Percentiles rank a stretch among this genome's conserved stretches.
These are phyloP conservation scores for Argyresthia goedartella DNA, from an alignment of 2,888 invertebrate genomes.

Conservation along the genomic window DNA sequence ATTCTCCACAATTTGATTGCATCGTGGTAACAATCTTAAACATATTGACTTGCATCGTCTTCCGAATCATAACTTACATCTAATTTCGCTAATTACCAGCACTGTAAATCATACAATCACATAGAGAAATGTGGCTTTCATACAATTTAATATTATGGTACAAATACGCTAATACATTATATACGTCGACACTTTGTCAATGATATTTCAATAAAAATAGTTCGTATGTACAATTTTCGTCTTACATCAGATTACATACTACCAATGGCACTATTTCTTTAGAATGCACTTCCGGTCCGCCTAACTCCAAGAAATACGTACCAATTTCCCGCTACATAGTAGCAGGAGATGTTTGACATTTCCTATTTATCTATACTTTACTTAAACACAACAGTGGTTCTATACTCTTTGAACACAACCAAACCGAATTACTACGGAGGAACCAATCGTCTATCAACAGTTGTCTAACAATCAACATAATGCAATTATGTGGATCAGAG, in stretches of 20 bases:
- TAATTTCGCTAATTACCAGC: constrained; percentile 35
- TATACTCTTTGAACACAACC: too few species aligned
- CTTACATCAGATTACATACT: constrained; percentile 33
- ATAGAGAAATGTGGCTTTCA: constrained; percentile 37
- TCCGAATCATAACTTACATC: constrained; percentile 17
- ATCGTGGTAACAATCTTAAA: constrained; percentile 43
- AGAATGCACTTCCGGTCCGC: constrained; percentile 36
- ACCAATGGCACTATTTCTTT: constrained; percentile 59
- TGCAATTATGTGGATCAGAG: too few species aligned
- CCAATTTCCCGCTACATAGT: constrained; percentile 14
- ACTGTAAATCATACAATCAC: constrained; percentile 26
- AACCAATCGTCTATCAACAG: too few species aligned
- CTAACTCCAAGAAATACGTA: constrained; percentile 48
- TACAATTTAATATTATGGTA: constrained; percentile 38
- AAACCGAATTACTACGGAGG: too few species aligned
- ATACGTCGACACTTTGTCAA: constrained; percentile 26
- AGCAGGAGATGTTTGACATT: too few species aligned
- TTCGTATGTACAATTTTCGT: constrained; percentile 48
- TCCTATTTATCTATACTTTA: too few species aligned
- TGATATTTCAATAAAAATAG: constrained; percentile 44
- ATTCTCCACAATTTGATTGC: constrained; percentile 34
- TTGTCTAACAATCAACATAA: too few species aligned
- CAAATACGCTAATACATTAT: constrained; percentile 33
- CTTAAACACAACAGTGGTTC: too few species aligned
- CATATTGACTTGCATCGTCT: constrained; percentile 58